Conservation (phyloP, 2,797 vertebrate genomes). For the Eulemur coronatus region DNA sequence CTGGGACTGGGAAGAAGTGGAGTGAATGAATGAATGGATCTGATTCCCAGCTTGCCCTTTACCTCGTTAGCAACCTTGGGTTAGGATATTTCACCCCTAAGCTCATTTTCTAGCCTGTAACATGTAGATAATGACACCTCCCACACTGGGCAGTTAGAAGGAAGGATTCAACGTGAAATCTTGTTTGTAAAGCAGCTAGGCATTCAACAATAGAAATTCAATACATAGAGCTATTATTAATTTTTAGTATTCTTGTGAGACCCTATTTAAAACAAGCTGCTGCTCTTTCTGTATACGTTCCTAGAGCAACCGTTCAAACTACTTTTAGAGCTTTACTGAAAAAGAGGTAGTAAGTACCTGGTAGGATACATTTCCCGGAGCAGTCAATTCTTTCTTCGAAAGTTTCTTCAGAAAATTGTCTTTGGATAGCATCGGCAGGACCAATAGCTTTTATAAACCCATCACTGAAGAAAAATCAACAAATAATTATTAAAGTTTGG, state of each 20-base stretch:
- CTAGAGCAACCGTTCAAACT: background rate
- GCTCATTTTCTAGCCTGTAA: background rate
- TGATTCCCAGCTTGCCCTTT: background rate
- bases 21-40: background rate
- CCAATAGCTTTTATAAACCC: slow-evolving; percentile 93
- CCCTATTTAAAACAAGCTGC: background rate
- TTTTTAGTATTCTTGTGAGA: background rate
- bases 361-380: slow-evolving; percentile 93
- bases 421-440: slow-evolving; percentile 85
- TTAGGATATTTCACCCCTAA: background rate
- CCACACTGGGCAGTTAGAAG: background rate
- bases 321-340: background rate
- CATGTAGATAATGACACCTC: background rate
- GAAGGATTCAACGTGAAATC: background rate
- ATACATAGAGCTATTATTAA: background rate
- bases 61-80: background rate
- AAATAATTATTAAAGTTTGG: background rate
- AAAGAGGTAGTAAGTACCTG: slow-evolving; percentile 84
- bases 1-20: background rate
- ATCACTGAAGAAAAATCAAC: slow-evolving; percentile 85
- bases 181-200: background rate
- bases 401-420: slow-evolving; percentile 85
- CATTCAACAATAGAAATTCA: background rate
- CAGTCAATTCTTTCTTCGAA: slow-evolving; percentile 94
- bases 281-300: background rate